Evolutionary conservation across 2,113 vertebrate species (phyloP), one percentile per base, ranked within the genome.

Genomic region (Rhegmatorhina hoffmannsi): DNA sequence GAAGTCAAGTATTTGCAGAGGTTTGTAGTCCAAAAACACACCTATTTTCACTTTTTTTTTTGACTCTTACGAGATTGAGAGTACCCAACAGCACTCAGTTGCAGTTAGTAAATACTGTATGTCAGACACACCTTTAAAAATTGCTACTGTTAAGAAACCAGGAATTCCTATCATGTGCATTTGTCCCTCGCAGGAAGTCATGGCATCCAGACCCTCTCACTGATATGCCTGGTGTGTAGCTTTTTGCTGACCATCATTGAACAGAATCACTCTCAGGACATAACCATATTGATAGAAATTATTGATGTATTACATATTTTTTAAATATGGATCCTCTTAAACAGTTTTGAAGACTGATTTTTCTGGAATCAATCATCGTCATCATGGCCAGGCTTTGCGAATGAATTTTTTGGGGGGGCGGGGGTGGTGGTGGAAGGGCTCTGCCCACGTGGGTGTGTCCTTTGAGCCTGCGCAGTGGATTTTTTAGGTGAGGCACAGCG

Each of bases 201-300:
- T 14, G 11, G 28, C 21, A 33, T 63, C 47, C 56, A 84, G 25
- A 4, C 72, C 24, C 49, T 34, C 12, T 18, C n/a, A 89, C 44
- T 69, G 29, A 16, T 1, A 19, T 5, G 8, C 25, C 21, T 21
- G 1, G 1, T 33, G 10, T 2, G 3, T 12, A 81, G 24, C 1
- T 56, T 70, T 70, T 17, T 34, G 13, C 20, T 68, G 55, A 87
- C 18, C 6, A 29, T 36, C 28, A 72, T 1, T 62, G 33, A 81
- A 83, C 80, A 56, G 8, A 66, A 77, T 40, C 10, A 74, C 10
- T 70, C 49, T 18, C 21, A 89, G 8, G 12, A 38, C 33, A 26
- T 12, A 81, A 25, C 15, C 7, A 38, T 3, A 72, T 10, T 46
- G 43, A 53, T 2, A 88, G n/a, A 82, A 78, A 44, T 33, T 2